Conservation (phyloP, 1,140 invertebrate species). For the Lordiphosa mommai region DNA sequence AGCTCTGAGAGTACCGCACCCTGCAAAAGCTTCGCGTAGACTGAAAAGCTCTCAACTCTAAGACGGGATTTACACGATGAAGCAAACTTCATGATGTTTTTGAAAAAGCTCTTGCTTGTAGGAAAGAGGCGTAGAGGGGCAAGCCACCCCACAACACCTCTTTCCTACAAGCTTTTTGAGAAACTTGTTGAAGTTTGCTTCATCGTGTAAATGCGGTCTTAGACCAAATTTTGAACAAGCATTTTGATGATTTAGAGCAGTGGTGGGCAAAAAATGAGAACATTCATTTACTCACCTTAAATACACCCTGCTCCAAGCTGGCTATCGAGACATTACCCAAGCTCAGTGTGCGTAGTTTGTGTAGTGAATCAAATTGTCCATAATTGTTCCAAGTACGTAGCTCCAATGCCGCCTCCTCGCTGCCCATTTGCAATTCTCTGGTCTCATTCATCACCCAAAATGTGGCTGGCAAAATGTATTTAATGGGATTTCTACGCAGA, state of each 20-base stretch:
- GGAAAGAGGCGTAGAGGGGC: no score
- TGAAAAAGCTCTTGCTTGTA: no score
- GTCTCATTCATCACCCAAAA: constrained; percentile 87
- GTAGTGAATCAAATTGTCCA: constrained; percentile 84
- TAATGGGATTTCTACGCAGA: constrained; percentile 85
- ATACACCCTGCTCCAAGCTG: constrained; percentile 82
- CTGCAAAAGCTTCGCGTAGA: no score
- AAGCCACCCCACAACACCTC: no score
- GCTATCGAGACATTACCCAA: constrained; percentile 82
- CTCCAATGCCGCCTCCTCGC: constrained; percentile 80
- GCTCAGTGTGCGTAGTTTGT: constrained; percentile 81
- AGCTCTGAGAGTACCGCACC: no score
- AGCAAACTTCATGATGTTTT: no score
- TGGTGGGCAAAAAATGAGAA: no score
- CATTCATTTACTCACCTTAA: constrained; percentile 78
- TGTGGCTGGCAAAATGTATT: constrained; percentile 84
- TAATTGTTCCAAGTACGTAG: constrained; percentile 79
- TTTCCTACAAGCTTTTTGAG: no score
- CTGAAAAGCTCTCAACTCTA: no score
- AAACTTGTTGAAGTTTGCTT: no score
- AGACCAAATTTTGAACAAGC: neutral
- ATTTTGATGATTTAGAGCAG: neutral
- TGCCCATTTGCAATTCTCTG: constrained; percentile 82
- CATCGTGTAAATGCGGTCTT: no score
- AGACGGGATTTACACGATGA: no score